These are phyloP conservation scores for Cathartes aura DNA, from an alignment of 2,113 vertebrate genomes.

Conservation along the genomic window DNA sequence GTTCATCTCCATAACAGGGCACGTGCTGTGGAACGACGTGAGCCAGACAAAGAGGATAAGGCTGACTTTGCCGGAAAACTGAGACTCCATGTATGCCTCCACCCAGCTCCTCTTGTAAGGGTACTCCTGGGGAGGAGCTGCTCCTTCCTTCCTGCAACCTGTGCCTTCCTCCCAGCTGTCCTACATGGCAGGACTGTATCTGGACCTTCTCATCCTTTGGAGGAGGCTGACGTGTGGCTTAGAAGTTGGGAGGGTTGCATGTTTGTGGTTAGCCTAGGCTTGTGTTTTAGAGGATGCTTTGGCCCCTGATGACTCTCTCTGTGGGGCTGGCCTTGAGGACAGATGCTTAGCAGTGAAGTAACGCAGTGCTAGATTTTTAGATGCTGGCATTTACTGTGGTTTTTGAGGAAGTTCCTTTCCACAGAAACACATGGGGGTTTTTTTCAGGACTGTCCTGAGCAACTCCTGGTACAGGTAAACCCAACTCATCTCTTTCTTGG, in stretches of 20 bases:
- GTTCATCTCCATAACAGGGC: neutral
- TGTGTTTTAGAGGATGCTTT: constrained; percentile 31
- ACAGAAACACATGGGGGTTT: neutral
- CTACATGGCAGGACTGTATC: neutral
- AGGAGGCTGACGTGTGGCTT: neutral
- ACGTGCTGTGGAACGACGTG: neutral
- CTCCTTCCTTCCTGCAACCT: neutral
- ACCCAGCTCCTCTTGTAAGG: neutral
- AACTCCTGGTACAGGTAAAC: neutral
- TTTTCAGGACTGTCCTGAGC: neutral
- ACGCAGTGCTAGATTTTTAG: neutral
- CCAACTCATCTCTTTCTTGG: neutral
- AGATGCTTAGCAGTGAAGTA: neutral
- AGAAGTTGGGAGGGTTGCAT: neutral
- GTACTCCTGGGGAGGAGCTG: neutral
- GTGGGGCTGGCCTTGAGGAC: neutral
- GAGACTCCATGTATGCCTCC: neutral
- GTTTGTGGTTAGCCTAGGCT: constrained; percentile 51
- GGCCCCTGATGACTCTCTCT: constrained; percentile 18
- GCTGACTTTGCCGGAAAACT: neutral
- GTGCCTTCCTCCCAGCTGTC: neutral
- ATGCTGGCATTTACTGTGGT: neutral
- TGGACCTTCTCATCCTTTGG: neutral
- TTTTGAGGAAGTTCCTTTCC: neutral
- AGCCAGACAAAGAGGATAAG: neutral